These are phyloP conservation scores for Caenorhabditis sp. DNA, from an alignment of 2,888 invertebrate genomes.

Conservation along the genomic window DNA sequence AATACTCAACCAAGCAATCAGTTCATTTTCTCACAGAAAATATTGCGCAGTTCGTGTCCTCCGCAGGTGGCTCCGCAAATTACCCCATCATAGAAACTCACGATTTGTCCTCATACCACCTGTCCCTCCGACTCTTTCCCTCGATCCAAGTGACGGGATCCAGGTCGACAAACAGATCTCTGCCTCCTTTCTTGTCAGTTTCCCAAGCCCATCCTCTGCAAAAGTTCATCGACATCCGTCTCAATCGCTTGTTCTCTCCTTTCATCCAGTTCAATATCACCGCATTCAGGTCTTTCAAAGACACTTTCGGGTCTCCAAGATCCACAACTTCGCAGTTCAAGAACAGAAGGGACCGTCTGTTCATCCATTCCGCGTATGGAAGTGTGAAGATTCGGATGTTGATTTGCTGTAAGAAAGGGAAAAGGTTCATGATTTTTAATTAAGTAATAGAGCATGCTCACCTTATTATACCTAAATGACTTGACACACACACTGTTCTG, in stretches of 20 bases:
- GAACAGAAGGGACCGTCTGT: background rate
- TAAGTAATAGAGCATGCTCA: too few relatives aligned
- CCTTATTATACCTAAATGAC: background rate
- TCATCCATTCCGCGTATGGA: conserved; percentile 19
- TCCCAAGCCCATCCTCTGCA: conserved; percentile 17
- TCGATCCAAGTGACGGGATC: conserved; percentile 5
- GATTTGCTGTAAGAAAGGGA: conserved; percentile 5
- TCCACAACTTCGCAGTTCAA: conserved; percentile 18
- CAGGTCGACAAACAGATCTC: conserved; percentile 20
- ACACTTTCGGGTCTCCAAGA: conserved; percentile 4
- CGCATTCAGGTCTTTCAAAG: conserved; percentile 19
- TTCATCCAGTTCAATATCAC: conserved; percentile 13
- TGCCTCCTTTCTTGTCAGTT: background rate
- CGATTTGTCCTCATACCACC: background rate
- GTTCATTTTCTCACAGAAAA: too few relatives aligned
- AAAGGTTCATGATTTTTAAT: background rate
- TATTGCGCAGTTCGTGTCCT: too few relatives aligned
- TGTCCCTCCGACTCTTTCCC: background rate
- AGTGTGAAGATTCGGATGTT: background rate
- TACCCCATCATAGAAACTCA: too few relatives aligned
- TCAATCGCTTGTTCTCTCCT: conserved; percentile 8
- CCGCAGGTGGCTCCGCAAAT: too few relatives aligned
- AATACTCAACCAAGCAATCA: too few relatives aligned
- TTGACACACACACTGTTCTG: background rate
- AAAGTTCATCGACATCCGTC: background rate